Evolutionary conservation across 2,797 vertebrate genomes (phyloP), one percentile per base, ranked within the genome.

Genomic region (Labeo calbasu): DNA sequence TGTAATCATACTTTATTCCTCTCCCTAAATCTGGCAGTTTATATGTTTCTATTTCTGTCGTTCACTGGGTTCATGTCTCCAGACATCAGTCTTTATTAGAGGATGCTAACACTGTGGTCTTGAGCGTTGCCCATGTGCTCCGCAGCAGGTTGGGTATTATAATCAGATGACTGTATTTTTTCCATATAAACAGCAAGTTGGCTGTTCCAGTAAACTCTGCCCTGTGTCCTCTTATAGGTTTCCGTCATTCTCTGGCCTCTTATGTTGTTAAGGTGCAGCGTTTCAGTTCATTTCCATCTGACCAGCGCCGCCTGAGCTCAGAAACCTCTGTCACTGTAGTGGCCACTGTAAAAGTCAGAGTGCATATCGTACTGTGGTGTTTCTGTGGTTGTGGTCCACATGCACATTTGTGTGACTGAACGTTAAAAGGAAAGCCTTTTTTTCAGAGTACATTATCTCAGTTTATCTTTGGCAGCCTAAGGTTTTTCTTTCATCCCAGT

Each of bases 401-500:
- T 79, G 79, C 8, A 50, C 89, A 77, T 85, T 88, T 91, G 90
- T 90, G 88, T 89, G 87, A 88, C 83, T 32, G 48, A 84, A 83
- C 85, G 92, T 88, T 92, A 90, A 91, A 90, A 92, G 92, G 92
- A 90, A 91, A 90, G 91, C 1, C 21, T 21, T 46, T 51, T 68
- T 69, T 77, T 70, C 46, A 21, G 51, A 4, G 19, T n/a, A n/a
- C 25, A 75, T 36, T 55, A 75, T 70, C 40, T 70, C 43, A 13
- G 61, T 63, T 59, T 23, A 23, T 32, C 17, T 12, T 55, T 36
- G 72, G 28, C 73, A 77, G 36, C 13, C 4, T 9, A 21, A 10
- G 51, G 8, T 57, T 57, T 32, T 57, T 70, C 36, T 14, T 46
- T n/a, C 1, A 23, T 23, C 19, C 3, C 12, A 57, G 32, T 57